Evolutionary conservation across 2,113 vertebrate species (phyloP), one percentile per base, ranked within the genome.

Genomic region (Rhineura floridana): DNA sequence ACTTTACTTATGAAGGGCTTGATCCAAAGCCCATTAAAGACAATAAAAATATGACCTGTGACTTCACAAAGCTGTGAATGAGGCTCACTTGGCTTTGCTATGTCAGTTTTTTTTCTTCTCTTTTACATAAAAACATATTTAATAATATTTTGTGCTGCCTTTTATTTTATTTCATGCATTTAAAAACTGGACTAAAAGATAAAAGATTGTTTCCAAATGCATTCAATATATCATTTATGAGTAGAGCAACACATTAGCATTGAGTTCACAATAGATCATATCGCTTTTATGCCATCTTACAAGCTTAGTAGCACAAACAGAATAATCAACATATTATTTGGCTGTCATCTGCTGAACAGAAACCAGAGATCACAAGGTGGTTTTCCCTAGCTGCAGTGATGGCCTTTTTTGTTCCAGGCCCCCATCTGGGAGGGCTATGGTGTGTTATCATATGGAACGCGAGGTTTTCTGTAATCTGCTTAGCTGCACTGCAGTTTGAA

Each of bases 361-460:
- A 98, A 96, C 92, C 97, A 98, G 97, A 98, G 98, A 98, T 98
- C 98, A 98, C 97, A 98, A 97, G 97, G 96, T 97, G 97, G 97
- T 97, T 97, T 97, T 97, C 96, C 96, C 96, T 96, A 94, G 96
- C 95, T 96, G 95, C 95, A 95, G 95, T 94, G 97, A 96, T 97
- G 97, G 97, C 96, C 96, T 97, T 98, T 88, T 97, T 98, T 98
- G 96, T 97, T 98, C 97, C 98, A 98, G 97, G 97, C 97, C 97
- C 98, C 98, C 97, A 98, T 98, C 98, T 98, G 98, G 97, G 98
- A 98, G 98, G 97, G 97, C 98, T 96, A 91, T 97, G 98, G 97
- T 98, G 98, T 97, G 97, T 98, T 98, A 97, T 98, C 98, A 98
- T 98, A 98, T 99, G 97, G 98, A 98, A 98, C 98, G 97, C 97